phyloP scores from a whole-genome alignment of 2,888 invertebrate species.

The Blera fallax region DNA sequence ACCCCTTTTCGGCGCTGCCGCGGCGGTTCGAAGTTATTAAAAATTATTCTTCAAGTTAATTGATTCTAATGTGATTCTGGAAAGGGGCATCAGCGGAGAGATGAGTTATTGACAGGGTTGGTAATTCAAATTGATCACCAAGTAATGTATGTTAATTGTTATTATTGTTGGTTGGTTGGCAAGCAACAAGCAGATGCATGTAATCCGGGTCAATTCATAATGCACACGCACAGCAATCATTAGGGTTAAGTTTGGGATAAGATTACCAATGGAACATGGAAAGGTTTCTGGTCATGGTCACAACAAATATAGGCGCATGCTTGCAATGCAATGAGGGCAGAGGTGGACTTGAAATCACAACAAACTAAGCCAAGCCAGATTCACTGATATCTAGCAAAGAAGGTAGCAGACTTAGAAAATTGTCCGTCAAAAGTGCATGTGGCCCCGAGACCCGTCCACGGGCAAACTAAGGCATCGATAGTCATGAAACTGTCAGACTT shows the following conservation, averaged over 20 bases:
- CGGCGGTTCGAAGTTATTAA: slow-evolving; percentile 47
- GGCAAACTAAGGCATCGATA: no score
- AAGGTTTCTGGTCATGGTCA: neutral
- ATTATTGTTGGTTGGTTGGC: slow-evolving; percentile 52
- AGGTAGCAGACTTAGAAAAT: no score
- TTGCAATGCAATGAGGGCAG: no score
- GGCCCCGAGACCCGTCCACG: no score
- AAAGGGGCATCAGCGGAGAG: neutral
- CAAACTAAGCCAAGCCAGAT: no score
- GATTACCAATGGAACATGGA: neutral
- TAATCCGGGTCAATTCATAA: slow-evolving; percentile 68
- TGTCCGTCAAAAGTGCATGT: no score
- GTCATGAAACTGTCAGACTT: no score
- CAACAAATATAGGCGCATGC: neutral
- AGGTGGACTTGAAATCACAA: no score
- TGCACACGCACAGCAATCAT: slow-evolving; percentile 56
- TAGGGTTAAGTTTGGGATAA: neutral
- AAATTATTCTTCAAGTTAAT: slow-evolving; percentile 67
- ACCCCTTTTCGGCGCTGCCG: slow-evolving; percentile 66
- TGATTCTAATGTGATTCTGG: slow-evolving; percentile 68
- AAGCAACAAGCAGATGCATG: slow-evolving; percentile 40
- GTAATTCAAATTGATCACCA: slow-evolving; percentile 71
- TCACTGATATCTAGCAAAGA: no score
- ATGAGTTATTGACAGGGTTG: slow-evolving; percentile 66
- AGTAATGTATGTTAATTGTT: slow-evolving; percentile 60